Base-by-base conservation (phyloP, 2,888 invertebrate species). In the Cenopis cana region DNA sequence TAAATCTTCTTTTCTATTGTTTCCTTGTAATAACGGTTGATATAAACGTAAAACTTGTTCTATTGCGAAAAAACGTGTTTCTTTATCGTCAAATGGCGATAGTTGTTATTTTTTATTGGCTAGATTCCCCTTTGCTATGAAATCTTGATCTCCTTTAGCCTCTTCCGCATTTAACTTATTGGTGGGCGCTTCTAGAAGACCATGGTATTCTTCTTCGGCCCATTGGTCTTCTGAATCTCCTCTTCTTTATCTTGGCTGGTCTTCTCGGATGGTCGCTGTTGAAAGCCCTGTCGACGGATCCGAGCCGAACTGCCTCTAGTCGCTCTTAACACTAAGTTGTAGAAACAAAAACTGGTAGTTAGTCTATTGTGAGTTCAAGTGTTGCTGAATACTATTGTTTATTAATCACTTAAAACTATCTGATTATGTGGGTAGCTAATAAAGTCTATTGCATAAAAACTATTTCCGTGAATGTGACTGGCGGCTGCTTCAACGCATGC, bases 1-100 rank as follows among this genome's bases (percentile, higher is more conserved):
- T 92, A 93, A 93, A 89, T 89, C 85, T 86, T 93, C 92, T 91
- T 93, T 93, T 91, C 94, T 94, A 94, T 94, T 93, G 94, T 85
- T 92, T 91, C 81, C 85, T 91, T 88, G 87, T 93, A 92, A 93
- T 93, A 94, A 93, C 91, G 90, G 90, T 94, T 93, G 94, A 93
- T 94, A 93, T 93, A 93, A 94, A 94, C 89, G 86, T 89, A 94
- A 94, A 94, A 94, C 93, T 93, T 93, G 94, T 93, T 93, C 94
- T 94, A 94, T 94, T 94, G 94, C 94, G 93, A 94, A 94, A 94
- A 94, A 94, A 93, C 93, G 93, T 91, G 90, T 92, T 93, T 87
- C 94, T 93, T 93, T 93, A 93, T 90, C 90, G 94, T 94, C 94
- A 94, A 94, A 94, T 94, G 92, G 90, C 93, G 90, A 83, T 84